phyloP scores from a whole-genome alignment of 2,113 vertebrate species.

The Salvelinus sp. region DNA sequence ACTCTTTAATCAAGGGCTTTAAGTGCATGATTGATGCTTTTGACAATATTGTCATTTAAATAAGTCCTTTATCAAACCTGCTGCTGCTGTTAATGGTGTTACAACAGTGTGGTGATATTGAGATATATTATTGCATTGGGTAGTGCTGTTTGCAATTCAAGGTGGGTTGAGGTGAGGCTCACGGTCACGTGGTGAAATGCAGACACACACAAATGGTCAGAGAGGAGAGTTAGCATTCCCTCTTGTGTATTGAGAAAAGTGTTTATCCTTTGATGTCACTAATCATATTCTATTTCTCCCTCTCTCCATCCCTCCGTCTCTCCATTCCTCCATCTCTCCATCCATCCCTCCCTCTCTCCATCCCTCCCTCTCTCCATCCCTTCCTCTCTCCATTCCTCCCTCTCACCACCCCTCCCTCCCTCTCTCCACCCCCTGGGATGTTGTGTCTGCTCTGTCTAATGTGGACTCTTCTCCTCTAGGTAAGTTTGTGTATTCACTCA shows the following conservation, averaged over 20 bases:
- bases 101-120: background rate
- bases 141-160: background rate
- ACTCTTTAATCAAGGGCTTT: background rate
- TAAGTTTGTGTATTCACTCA: constrained; percentile 5
- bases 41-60: constrained; percentile 4
- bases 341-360: too few relatives aligned
- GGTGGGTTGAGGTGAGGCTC: too few relatives aligned
- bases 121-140: background rate
- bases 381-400: too few relatives aligned
- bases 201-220: background rate
- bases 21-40: constrained; percentile 2
- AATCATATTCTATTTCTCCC: background rate
- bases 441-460: background rate
- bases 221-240: background rate
- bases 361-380: too few relatives aligned
- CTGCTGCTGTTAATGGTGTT: background rate
- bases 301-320: background rate
- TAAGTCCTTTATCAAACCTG: background rate
- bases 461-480: constrained; percentile 4
- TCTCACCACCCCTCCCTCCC: background rate
- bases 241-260: background rate
- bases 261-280: constrained; percentile 3
- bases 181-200: too few relatives aligned
- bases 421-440: background rate
- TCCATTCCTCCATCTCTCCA: background rate